Conservation (phyloP, 2,113 vertebrate genomes). For the Aptenodytes patagonicus region DNA sequence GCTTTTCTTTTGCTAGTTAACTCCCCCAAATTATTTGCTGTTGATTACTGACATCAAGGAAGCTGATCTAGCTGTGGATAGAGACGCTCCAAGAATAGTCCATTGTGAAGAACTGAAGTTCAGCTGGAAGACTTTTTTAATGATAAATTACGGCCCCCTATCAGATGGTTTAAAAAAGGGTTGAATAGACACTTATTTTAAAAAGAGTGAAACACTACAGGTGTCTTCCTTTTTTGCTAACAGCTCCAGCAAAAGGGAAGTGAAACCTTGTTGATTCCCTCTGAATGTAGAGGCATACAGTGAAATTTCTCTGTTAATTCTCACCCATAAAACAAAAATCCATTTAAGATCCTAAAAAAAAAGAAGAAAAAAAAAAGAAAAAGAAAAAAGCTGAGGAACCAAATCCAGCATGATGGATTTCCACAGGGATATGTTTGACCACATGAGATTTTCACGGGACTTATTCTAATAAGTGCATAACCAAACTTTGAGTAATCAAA, state of each 20-base stretch:
- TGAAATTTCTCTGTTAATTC: neutral
- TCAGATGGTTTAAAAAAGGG: neutral
- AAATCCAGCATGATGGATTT: neutral
- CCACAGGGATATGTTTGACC: neutral
- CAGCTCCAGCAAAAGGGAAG: neutral
- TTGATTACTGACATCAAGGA: neutral
- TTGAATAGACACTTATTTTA: neutral
- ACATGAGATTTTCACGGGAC: neutral
- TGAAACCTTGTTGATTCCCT: neutral
- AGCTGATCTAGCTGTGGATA: neutral
- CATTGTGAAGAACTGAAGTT: neutral
- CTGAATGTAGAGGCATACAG: neutral
- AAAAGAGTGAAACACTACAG: neutral
- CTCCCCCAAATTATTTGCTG: neutral
- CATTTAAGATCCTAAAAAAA: neutral
- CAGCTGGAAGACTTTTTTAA: neutral
- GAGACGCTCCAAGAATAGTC: neutral
- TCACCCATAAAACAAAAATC: neutral
- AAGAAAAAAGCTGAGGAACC: neutral
- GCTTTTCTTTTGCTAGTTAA: neutral
- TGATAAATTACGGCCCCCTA: neutral
- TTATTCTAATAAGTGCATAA: neutral
- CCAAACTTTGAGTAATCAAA: neutral
- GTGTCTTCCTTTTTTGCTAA: neutral
- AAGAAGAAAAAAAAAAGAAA: no score